A percentile compares a stretch with the other conserved stretches of the same genome.
phyloP scores from a whole-genome alignment of 2,113 vertebrate species.

The Calypte anna region DNA sequence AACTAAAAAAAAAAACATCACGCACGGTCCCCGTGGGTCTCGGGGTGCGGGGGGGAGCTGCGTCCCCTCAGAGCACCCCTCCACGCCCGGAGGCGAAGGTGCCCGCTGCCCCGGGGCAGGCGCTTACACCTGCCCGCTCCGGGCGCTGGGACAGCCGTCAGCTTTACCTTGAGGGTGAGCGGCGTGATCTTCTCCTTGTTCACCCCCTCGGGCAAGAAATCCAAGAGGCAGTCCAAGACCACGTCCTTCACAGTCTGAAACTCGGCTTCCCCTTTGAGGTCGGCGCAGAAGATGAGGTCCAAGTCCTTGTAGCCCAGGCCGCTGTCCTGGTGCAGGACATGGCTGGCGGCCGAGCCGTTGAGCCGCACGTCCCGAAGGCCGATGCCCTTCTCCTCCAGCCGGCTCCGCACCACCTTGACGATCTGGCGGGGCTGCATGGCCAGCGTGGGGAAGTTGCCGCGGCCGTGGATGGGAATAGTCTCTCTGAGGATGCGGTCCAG shows the following conservation, averaged over 20 bases:
- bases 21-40: background rate
- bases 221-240: slow-evolving; percentile 96
- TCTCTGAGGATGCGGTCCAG: slow-evolving; percentile 93
- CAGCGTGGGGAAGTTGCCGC: slow-evolving; percentile 98
- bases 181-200: slow-evolving; percentile 97
- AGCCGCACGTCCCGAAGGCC: slow-evolving; percentile 91
- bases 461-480: slow-evolving; percentile 97
- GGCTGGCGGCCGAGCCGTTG: slow-evolving; percentile 96
- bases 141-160: background rate
- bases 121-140: background rate
- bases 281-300: slow-evolving; percentile 96
- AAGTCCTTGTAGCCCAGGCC: slow-evolving; percentile 98
- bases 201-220: slow-evolving; percentile 96
- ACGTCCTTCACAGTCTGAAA: slow-evolving; percentile 98
- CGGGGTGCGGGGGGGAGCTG: background rate
- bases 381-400: slow-evolving; percentile 91
- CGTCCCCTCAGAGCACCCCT: background rate
- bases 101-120: background rate
- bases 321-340: slow-evolving; percentile 93
- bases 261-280: slow-evolving; percentile 92
- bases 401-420: slow-evolving; percentile 91
- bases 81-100: background rate
- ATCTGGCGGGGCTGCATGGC: slow-evolving; percentile 95
- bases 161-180: slow-evolving; percentile 92
- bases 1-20: background rate